Base-by-base conservation (phyloP, 1,140 invertebrate species). In the Chrysopa pallens region DNA sequence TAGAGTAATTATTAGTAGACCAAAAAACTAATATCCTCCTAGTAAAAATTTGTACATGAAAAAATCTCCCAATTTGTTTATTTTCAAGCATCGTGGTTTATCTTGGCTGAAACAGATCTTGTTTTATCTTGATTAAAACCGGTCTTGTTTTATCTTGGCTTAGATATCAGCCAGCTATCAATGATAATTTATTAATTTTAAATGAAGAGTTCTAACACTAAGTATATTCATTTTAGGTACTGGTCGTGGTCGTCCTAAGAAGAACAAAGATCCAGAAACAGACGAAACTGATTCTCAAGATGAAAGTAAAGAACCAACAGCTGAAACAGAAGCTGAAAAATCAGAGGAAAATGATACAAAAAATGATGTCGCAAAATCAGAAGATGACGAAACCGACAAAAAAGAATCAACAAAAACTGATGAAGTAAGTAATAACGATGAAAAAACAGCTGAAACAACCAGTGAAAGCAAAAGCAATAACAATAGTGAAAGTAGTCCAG, bases 401-500 rank as follows among this genome's bases (percentile, higher is more conserved):
- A 51, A 47, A 38, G 38, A 29, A 38, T 46, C 52, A 15, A 41
- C 38, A 35, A 49, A 47, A 42, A 42, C 50, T 9, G 50, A 49
- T 39, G 54, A 58, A 46, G 54, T 52, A 15, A 58, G 58, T 40
- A 51, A 51, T 35, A 53, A 57, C 31, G 37, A 40, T 45, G 51
- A 50, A 8, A 54, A 55, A 31, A 57, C 56, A 42, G 55, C 17
- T 23, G 17, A 23, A 23, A 23, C 17, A 23, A 23, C 48, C 12
- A 57, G 55, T 42, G 59, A 61, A 61, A 43, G 55, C 52, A 17
- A 52, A 56, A 39, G 45, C 48, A n/a, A 36, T 55, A 57, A 44
- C 51, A 53, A 49, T 48, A 43, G 46, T 37, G 11, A 31, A 14
- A 23, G 8, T 13, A 13, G 9, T 38, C 14, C 14, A n/a, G 9